These are phyloP conservation scores for Melanostoma mellinum DNA, from an alignment of 2,888 invertebrate species.

Conservation along the genomic window DNA sequence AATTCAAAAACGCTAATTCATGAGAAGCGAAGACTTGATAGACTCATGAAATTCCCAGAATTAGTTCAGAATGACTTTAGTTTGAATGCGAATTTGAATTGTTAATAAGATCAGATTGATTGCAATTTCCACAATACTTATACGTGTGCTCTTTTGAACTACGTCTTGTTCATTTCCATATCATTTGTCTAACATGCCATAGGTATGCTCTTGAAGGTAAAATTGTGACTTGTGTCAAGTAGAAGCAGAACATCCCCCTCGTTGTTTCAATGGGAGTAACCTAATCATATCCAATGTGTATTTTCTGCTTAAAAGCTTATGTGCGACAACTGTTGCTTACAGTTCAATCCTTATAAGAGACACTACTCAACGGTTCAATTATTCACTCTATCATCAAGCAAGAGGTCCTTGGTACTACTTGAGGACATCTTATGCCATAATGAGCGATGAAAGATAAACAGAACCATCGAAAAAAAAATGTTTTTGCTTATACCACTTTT, in stretches of 20 bases:
- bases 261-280: neutral
- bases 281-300: neutral
- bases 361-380: conserved; percentile 41
- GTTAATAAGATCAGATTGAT: no score
- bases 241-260: no score
- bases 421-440: conserved; percentile 54
- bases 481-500: conserved; percentile 14
- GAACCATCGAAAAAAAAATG: conserved; percentile 43
- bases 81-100: no score
- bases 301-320: neutral
- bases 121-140: no score
- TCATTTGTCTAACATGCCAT: neutral
- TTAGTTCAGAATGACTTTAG: no score
- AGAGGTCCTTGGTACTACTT: conserved; percentile 45
- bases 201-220: neutral
- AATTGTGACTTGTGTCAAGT: no score
- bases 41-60: no score
- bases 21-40: no score
- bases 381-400: conserved; percentile 50
- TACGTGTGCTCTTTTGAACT: no score
- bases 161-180: no score
- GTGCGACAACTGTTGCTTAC: conserved; percentile 38
- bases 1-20: no score
- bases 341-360: conserved; percentile 10
- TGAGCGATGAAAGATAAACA: conserved; percentile 56